Percentiles rank a stretch among this genome's conserved stretches.
phyloP scores from a whole-genome alignment of 2,888 invertebrate species.

The Saturnia japonica region DNA sequence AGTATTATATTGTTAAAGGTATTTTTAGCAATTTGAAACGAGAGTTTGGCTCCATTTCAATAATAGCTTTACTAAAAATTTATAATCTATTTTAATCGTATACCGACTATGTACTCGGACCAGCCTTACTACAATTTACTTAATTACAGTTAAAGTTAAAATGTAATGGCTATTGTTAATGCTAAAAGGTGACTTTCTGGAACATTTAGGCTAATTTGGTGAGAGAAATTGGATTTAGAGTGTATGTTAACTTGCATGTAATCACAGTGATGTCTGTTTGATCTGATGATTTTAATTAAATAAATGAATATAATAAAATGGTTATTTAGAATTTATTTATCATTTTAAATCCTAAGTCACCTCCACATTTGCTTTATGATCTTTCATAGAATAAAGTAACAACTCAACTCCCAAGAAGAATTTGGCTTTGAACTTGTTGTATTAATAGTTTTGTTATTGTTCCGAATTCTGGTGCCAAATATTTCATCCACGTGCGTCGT shows the following conservation, averaged over 20 bases:
- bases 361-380: not conserved
- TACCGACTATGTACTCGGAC: slow-evolving; percentile 54
- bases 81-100: slow-evolving; percentile 35
- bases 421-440: slow-evolving; percentile 24
- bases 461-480: slow-evolving; percentile 18
- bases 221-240: not conserved
- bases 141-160: slow-evolving; percentile 69
- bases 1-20: slow-evolving; percentile 21
- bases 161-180: slow-evolving; percentile 4
- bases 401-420: not conserved
- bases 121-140: slow-evolving; percentile 61
- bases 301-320: slow-evolving; percentile 47
- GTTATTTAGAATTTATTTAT: slow-evolving; percentile 48
- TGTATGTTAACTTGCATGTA: slow-evolving; percentile 37
- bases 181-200: not conserved
- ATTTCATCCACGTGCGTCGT: slow-evolving; percentile 20
- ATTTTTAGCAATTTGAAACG: slow-evolving; percentile 41
- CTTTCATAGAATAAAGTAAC: not conserved
- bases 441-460: slow-evolving; percentile 20
- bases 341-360: slow-evolving; percentile 30
- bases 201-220: slow-evolving; percentile 7
- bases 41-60: slow-evolving; percentile 25
- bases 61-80: slow-evolving; percentile 42
- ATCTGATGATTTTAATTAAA: slow-evolving; percentile 46
- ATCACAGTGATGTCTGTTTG: slow-evolving; percentile 41